Evolutionary conservation across 1,140 invertebrate genomes (phyloP), one percentile per base, ranked within the genome.

Genomic region (Calliphora vicina): DNA sequence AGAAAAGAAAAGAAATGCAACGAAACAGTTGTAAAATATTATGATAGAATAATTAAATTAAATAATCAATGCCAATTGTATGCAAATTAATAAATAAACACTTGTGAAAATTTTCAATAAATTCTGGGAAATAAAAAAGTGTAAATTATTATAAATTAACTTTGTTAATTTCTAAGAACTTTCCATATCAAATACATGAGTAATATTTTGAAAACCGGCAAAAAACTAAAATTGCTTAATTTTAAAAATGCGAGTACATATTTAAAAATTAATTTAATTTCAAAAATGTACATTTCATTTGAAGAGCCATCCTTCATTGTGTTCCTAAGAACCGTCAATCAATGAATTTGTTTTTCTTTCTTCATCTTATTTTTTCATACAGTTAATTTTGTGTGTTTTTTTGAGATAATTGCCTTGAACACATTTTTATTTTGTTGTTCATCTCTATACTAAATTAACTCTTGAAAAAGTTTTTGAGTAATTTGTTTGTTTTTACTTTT

Each of bases 271-370:
- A 35, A 35, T 35, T 35, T 35, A 35, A 35, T 35, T 35, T 35
- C 35, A 35, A 2, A 35, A 35, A 35, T 10, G 1, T 35, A 35
- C 10, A 35, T 35, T 35, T 35, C 35, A 35, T 50, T 50, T 50
- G 4, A 50, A 50, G 45, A 12, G 17, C 35, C 10, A 35, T 35
- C 45, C 45, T 50, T 50, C 45, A 50, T 50, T 50, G 45, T 57
- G 15, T 67, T 67, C 61, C 20, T 67, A 67, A 67, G 61, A 67
- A 67, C 50, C 61, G 61, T 67, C 61, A 67, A 67, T 67, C 61
- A 67, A 67, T 67, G 61, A n/a, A 23, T 67, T 67, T 67, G 8
- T 50, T 1, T 23, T 67, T 67, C n/a, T 67, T 67, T 67, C 6
- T 67, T 67, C 61, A 12, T 67, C n/a, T 57, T 17, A 5, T n/a